Evolutionary conservation across 2,888 invertebrate genomes (phyloP).

Genomic region (Tiliacea aurago): DNA sequence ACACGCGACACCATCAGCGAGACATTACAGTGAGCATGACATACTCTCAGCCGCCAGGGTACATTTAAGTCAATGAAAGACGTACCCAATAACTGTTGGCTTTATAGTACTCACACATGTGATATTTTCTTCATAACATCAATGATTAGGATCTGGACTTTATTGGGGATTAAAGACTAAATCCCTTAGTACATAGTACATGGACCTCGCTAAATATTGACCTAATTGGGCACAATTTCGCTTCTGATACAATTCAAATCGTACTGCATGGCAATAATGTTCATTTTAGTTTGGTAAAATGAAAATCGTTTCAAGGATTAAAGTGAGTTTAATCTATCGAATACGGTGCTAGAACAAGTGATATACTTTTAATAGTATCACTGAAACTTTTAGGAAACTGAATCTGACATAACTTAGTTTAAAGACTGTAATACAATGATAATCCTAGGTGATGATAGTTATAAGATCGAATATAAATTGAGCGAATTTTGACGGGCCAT

Average conservation of each 20-base stretch:
- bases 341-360: constrained; percentile 10
- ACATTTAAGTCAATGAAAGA: no score
- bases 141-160: constrained; percentile 51
- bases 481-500: background rate
- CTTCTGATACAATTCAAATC: background rate
- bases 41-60: no score
- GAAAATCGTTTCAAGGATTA: constrained; percentile 14
- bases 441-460: background rate
- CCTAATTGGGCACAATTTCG: constrained; percentile 16
- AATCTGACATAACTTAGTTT: background rate
- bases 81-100: no score
- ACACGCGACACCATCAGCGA: no score
- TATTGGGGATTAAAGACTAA: constrained; percentile 64
- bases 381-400: background rate
- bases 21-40: no score
- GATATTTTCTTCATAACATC: constrained; percentile 27
- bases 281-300: constrained; percentile 1
- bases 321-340: constrained; percentile 27
- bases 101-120: no score
- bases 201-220: constrained; percentile 60
- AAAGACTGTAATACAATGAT: background rate
- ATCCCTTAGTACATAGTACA: constrained; percentile 59
- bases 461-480: background rate
- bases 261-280: constrained; percentile 1
- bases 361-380: constrained; percentile 21